These are phyloP conservation scores for Drosophila littoralis DNA, from an alignment of 1,140 invertebrate genomes.

Conservation along the genomic window DNA sequence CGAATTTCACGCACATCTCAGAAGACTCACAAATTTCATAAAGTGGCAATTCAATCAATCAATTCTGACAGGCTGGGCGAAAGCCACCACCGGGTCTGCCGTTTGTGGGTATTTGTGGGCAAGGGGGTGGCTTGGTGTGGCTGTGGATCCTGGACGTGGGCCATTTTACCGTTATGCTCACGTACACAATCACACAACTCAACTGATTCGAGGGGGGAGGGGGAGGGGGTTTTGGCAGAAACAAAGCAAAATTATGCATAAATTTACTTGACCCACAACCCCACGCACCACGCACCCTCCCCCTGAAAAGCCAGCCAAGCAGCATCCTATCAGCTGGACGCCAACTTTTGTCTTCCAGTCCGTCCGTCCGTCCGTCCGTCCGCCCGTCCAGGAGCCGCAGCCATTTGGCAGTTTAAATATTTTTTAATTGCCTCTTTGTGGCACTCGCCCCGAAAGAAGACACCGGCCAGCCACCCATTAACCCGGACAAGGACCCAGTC, in stretches of 20 bases:
- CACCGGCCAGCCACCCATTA: slow-evolving; percentile 20
- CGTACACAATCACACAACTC: slow-evolving; percentile 82
- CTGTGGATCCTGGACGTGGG: slow-evolving; percentile 6
- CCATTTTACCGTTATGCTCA: slow-evolving; percentile 78
- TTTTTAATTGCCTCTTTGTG: slow-evolving; percentile 75
- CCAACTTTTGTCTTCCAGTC: slow-evolving; percentile 35
- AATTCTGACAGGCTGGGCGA: slow-evolving; percentile 76
- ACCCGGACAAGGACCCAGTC: slow-evolving; percentile 23
- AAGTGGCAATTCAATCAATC: slow-evolving; percentile 85
- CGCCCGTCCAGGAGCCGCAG: slow-evolving; percentile 8
- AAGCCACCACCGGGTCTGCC: slow-evolving; percentile 25
- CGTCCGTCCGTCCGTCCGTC: slow-evolving; percentile 15
- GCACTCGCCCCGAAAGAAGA: slow-evolving; percentile 26
- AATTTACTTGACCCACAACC: slow-evolving; percentile 42
- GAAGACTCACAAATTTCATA: slow-evolving; percentile 84
- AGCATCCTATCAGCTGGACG: background rate
- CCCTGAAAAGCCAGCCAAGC: background rate
- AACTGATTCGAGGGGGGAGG: slow-evolving; percentile 60
- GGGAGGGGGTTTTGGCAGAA: slow-evolving; percentile 9
- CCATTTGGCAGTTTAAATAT: slow-evolving; percentile 75
- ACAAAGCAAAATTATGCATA: slow-evolving; percentile 58
- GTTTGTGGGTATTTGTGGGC: background rate
- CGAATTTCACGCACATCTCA: slow-evolving; percentile 82
- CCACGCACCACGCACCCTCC: background rate
- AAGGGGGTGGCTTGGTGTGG: background rate